Evolutionary conservation across 2,797 vertebrate genomes (phyloP), one percentile per base, ranked within the genome.

Genomic region (Mastacembelus armatus): DNA sequence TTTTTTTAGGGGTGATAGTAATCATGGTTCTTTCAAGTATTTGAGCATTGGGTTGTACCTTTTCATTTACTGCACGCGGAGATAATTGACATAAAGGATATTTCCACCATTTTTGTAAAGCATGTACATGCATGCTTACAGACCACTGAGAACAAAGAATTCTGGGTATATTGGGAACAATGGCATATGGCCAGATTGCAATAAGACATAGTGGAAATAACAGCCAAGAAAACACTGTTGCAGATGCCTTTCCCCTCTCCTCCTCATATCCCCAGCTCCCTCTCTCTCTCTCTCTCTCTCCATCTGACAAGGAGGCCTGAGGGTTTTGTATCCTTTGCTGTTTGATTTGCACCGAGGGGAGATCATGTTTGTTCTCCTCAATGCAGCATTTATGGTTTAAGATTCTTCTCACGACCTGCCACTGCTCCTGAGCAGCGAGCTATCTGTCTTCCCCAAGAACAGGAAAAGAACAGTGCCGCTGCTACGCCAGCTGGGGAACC

Each of bases 321-420:
- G 78, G 87, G 80, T 56, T 78, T 85, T 83, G 82, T 80, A 62
- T 78, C 75, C 77, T 78, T 71, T 4, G 50, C 82, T 85, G 84
- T 89, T 84, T 84, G 89, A 90, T 86, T 89, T 71, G 85, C 81
- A 85, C 87, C 69, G 30, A 78, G 78, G 83, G 86, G 86, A 85
- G 87, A 81, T 86, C 76, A 81, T 89, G 88, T 90, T 92, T 91
- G 89, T 89, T 86, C 89, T 90, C 90, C 73, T 91, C 90, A 90
- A 85, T 91, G 91, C 90, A 88, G 86, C 87, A 91, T 90, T 89
- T 87, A 85, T 30, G 73, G 44, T 85, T 92, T 91, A 83, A 88
- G 82, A 91, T 90, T 92, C 89, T 90, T 80, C 88, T 89, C 90
- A 91, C 90, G 85, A 88, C 81, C 88, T 83, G 75, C 70, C 42